Conservation (phyloP, 1,140 invertebrate genomes). For the Akabosia matsudoensis region DNA sequence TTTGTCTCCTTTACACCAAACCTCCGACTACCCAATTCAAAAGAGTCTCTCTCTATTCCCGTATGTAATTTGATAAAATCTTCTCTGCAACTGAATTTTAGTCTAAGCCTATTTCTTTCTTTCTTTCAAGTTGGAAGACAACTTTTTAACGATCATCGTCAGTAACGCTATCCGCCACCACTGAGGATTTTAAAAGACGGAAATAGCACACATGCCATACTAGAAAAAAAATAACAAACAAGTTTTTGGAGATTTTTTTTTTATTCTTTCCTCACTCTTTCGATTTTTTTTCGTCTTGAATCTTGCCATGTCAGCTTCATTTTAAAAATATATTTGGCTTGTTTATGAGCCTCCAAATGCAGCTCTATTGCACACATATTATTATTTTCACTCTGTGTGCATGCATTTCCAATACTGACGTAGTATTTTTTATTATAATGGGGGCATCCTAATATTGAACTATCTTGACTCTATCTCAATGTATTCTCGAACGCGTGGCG, state of each 20-base stretch:
- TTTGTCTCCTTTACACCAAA: no score
- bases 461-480: neutral
- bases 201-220: neutral
- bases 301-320: conserved; percentile 3
- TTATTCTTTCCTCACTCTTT: neutral
- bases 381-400: no score
- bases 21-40: no score
- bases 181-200: neutral
- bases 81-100: no score
- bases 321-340: neutral
- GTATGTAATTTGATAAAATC: no score
- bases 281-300: neutral
- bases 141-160: neutral
- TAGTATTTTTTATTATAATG: neutral
- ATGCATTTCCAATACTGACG: neutral
- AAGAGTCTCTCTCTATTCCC: no score
- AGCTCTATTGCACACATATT: no score
- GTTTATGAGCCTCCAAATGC: neutral
- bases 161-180: neutral
- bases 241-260: neutral
- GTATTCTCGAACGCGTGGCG: neutral
- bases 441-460: neutral
- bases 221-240: neutral
- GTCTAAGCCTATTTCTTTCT: no score
- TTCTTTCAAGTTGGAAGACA: no score